A percentile compares a stretch with the other conserved stretches of the same genome.
Conservation (phyloP, 2,113 vertebrate genomes). For the Pseudopipra pipra region DNA sequence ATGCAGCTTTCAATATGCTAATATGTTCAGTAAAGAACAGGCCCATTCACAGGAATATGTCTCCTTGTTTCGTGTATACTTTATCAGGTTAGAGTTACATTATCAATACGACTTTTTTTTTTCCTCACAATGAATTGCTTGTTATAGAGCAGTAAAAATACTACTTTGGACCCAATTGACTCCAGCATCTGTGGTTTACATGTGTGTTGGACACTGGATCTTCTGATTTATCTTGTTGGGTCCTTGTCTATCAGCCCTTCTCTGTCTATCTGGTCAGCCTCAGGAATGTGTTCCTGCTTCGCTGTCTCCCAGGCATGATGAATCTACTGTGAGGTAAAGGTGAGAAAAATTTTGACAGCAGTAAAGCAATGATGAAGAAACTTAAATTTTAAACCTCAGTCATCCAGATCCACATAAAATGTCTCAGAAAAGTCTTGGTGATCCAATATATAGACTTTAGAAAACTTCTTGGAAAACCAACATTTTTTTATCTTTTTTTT, state of each 20-base stretch:
- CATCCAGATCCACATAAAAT: background rate
- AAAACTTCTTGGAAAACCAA: background rate
- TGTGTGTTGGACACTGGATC: background rate
- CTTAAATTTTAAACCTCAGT: background rate
- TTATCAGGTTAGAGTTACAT: background rate
- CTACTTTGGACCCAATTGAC: background rate
- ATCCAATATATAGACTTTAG: background rate
- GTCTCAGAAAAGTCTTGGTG: background rate
- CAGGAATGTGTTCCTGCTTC: rapidly evolving
- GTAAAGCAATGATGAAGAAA: background rate
- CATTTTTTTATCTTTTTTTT: background rate
- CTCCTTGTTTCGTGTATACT: background rate
- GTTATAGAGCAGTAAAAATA: background rate
- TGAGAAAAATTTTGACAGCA: background rate
- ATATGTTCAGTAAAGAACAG: background rate
- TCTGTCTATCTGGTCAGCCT: background rate
- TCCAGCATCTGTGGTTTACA: background rate
- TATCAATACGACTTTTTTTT: background rate
- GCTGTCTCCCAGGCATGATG: background rate
- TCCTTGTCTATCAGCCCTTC: background rate
- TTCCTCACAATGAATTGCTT: background rate
- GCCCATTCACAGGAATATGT: background rate
- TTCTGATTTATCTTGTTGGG: background rate
- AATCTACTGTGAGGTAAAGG: background rate
- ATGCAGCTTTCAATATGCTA: background rate